Conservation (phyloP, 2,888 invertebrate genomes). For the Agrochola lota region DNA sequence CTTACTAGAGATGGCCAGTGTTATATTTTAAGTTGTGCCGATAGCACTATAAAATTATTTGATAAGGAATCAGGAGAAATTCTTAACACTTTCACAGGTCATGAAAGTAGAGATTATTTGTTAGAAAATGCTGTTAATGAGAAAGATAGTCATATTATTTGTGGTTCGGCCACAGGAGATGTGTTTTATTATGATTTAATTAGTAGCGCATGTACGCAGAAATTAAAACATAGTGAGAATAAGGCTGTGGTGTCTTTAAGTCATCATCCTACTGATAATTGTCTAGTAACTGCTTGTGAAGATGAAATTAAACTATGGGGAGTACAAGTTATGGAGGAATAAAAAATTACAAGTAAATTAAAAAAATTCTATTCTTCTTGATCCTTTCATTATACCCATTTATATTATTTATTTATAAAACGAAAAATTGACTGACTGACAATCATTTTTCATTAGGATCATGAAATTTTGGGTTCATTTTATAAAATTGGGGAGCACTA, state of each 20-base stretch:
- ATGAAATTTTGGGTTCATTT: no score
- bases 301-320: conserved; percentile 94
- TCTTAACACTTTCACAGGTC: conserved; percentile 94
- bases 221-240: conserved; percentile 88
- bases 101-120: conserved; percentile 95
- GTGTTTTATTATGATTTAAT: conserved; percentile 98
- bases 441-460: no score
- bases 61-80: conserved; percentile 93
- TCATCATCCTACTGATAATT: conserved; percentile 94
- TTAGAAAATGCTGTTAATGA: conserved; percentile 96
- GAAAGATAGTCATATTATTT: conserved; percentile 96
- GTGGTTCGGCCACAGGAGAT: conserved; percentile 97
- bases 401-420: no score
- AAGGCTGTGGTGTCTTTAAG: conserved; percentile 94
- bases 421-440: no score
- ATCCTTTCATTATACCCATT: background rate
- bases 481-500: no score
- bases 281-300: conserved; percentile 93
- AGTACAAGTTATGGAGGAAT: conserved; percentile 73
- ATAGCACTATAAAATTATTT: conserved; percentile 95
- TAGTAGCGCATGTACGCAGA: conserved; percentile 89
- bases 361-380: background rate
- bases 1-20: conserved; percentile 98
- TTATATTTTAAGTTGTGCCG: conserved; percentile 95
- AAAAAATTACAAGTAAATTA: conserved; percentile 2